Evolutionary conservation across 2,113 vertebrate genomes (phyloP).

Genomic region (Perccottus glenii): DNA sequence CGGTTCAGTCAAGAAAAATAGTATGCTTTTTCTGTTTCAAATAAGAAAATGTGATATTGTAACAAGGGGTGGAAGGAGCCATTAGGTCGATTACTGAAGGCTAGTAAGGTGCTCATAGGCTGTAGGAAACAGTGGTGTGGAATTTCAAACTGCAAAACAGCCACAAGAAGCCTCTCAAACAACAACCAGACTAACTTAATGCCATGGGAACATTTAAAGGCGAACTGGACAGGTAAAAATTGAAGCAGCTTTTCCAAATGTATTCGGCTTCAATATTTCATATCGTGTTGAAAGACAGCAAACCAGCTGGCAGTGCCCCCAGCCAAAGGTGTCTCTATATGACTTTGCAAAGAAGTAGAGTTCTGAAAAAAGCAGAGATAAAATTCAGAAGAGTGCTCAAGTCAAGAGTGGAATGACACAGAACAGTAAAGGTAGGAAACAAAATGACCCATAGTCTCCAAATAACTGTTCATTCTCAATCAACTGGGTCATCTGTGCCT

Average conservation of each 20-base stretch:
- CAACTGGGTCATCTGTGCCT: neutral
- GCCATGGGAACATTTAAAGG: no score
- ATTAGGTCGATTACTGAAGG: neutral
- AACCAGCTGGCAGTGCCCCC: constrained; percentile 38
- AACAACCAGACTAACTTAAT: no score
- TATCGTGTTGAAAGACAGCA: constrained; percentile 22
- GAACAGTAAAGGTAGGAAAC: constrained; percentile 2
- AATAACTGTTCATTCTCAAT: neutral
- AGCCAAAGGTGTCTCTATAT: constrained; percentile 33
- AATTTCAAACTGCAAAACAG: no score
- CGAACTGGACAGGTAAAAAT: neutral
- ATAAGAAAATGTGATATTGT: neutral
- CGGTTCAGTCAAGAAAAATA: neutral
- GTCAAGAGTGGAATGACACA: constrained; percentile 27
- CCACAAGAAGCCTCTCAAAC: no score
- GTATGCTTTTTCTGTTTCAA: neutral
- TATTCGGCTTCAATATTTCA: neutral
- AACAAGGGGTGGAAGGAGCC: neutral
- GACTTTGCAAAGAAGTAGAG: constrained; percentile 50
- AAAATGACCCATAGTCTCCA: neutral
- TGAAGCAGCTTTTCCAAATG: neutral
- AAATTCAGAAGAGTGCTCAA: neutral
- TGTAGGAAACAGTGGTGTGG: no score
- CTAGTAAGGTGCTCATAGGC: no score
- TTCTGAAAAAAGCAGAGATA: neutral